Evolutionary conservation across 1,140 invertebrate species (phyloP), one percentile per base, ranked within the genome.

Genomic region (Pygmarrhopalites habei): DNA sequence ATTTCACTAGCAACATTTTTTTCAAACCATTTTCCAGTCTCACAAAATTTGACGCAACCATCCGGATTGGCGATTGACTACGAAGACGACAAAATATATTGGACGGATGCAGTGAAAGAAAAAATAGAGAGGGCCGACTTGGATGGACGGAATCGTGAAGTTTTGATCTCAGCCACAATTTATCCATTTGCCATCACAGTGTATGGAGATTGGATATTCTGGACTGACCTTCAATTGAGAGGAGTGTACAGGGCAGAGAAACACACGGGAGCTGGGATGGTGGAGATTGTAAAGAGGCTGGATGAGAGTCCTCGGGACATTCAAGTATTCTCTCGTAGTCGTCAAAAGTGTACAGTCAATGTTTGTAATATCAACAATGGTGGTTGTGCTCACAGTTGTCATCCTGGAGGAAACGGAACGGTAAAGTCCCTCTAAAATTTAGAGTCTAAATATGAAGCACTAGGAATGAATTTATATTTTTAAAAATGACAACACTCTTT

Each of bases 191-290:
- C 92, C 0, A 90, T 98, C 15, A 94, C 92, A 0, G 88, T 97
- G 0, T 90, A 86, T 76, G 81, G 87, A 25, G 85, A 92, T 72
- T 93, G 92, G 74, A 95, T 99, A 52, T 99, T 97, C 75, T 96
- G 95, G 92, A 98, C 95, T 0, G 96, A 99, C 77, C 80, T 98
- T 35, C 93, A 95, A 73, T 75, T 96, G 0, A 79, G 92, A 26
- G 95, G 95, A 1, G 92, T 99, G 0, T 98, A 95, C 72, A 78
- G 95, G 58, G 95, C 95, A 0, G 92, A 98, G 72, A 99, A 98
- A 76, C 90, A 96, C 69, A 98, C 95, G 0, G 95, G 96, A 5
- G 89, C 88, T 2, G 89, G 94, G 69, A 92, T 95, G 84, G 82
- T 94, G 7, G 91, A 95, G 74, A 87, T 99, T 80, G 92, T 95